Base-by-base conservation (phyloP, 2,113 vertebrate species). In the Turdus rufiventris region DNA sequence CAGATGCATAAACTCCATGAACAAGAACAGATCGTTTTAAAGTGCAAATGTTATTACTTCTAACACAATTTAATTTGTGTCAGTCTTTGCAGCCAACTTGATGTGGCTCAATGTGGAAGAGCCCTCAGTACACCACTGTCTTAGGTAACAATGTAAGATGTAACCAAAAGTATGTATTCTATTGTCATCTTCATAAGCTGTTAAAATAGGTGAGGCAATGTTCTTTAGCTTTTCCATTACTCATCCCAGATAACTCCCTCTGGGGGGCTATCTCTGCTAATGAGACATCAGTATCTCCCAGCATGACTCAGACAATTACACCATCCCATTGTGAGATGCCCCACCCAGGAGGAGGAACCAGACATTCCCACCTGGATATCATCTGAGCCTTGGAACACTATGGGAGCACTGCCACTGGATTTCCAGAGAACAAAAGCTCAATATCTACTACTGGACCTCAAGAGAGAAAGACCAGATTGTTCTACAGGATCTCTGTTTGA, bases 271-370 rank as follows among this genome's bases (percentile, higher is more conserved):
- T 38, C 21, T 62, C 38, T 13, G 12, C 21, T 62, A 36, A 31
- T 6, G 14, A 48, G 36, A 5, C 36, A 71, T 33, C 26, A 5
- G 26, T 15, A 17, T 26, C 2, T 31, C 28, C 3, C n/a, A 26
- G 6, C 4, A 21, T 3, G 26, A 53, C 38, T 83, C 13, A 38
- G 17, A 54, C 33, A 54, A 73, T 33, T 38, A 18, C 21, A 45
- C 18, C 38, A 45, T 14, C 21, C 26, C 23, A 18, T 2, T 28
- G 38, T 38, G 57, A 33, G n/a, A 63, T 54, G 48, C 14, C 28
- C 40, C 0, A 0, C n/a, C 18, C 14, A 33, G 28, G 6, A 8
- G n/a, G 18, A 62, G n/a, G 68, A 63, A 38, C 18, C 38, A 54
- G 7, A 25, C 67, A 33, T 62, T 53, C 47, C 14, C 23, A 38